phyloP scores from a whole-genome alignment of 2,113 vertebrate species.

The Erpornis zantholeuca region DNA sequence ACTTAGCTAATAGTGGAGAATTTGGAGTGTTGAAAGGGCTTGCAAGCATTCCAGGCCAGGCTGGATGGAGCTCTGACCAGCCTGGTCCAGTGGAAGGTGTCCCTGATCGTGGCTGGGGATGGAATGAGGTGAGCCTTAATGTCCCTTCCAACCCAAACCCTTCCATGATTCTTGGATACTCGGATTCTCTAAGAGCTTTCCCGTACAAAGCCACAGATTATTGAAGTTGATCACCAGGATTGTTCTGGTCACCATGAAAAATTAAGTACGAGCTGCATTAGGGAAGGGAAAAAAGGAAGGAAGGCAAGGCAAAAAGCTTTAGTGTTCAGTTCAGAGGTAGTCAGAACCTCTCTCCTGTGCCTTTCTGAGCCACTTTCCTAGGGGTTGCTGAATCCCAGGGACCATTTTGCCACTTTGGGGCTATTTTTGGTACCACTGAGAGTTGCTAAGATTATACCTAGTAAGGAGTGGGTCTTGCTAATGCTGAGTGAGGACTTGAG shows the following conservation, averaged over 20 bases:
- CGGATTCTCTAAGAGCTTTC: background rate
- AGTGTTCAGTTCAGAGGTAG: background rate
- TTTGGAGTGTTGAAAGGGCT: background rate
- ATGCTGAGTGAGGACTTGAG: background rate
- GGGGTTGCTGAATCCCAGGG: rapidly evolving
- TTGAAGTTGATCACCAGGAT: background rate
- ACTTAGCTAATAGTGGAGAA: background rate
- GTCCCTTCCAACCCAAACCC: background rate
- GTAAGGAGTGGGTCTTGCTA: background rate
- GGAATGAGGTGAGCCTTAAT: background rate
- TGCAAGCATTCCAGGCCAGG: background rate
- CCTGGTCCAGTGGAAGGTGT: background rate
- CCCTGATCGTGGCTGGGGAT: background rate
- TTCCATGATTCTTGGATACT: background rate
- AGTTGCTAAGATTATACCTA: background rate
- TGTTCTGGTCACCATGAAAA: background rate
- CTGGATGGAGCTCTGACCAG: background rate
- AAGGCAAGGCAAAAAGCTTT: background rate
- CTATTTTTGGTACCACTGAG: background rate
- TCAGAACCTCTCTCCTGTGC: background rate
- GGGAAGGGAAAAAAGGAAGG: background rate
- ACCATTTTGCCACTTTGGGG: background rate
- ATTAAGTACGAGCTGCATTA: background rate
- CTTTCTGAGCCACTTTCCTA: background rate
- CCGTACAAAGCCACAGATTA: background rate